phyloP scores from a whole-genome alignment of 2,888 invertebrate genomes.

The Nomada fabriciana region DNA sequence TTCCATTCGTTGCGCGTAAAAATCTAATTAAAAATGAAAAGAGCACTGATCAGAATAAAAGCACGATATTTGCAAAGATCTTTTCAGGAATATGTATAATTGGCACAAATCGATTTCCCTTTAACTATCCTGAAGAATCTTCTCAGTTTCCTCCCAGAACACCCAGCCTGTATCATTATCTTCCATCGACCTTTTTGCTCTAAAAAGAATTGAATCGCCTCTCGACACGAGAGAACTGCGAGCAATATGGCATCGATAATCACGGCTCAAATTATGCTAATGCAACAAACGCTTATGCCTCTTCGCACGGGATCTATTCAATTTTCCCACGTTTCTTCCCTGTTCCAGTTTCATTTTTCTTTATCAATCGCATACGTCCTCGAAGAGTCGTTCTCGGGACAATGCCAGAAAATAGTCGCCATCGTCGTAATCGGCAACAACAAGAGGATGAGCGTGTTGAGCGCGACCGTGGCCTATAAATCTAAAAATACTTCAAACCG shows the following conservation, averaged over 20 bases:
- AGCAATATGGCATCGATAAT: neutral
- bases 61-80: neutral
- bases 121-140: neutral
- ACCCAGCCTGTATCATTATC: neutral
- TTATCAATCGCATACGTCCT: neutral
- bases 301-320: too few species aligned
- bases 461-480: slow-evolving; percentile 57
- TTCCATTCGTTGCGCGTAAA: too few species aligned
- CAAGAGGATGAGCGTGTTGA: slow-evolving; percentile 23
- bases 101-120: too few species aligned
- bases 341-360: neutral
- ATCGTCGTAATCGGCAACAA: slow-evolving; percentile 13
- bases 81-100: neutral
- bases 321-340: neutral
- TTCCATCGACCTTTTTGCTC: slow-evolving; percentile 8
- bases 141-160: neutral
- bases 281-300: neutral
- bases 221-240: slow-evolving; percentile 17
- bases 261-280: slow-evolving; percentile 27
- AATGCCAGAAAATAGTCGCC: neutral
- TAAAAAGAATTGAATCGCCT: slow-evolving; percentile 1
- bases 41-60: neutral
- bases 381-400: slow-evolving; percentile 26
- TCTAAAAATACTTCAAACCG: slow-evolving; percentile 65
- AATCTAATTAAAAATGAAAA: too few species aligned